Evolutionary conservation across 2,113 vertebrate genomes (phyloP).

Genomic region (Epinephelus lanceolatus): DNA sequence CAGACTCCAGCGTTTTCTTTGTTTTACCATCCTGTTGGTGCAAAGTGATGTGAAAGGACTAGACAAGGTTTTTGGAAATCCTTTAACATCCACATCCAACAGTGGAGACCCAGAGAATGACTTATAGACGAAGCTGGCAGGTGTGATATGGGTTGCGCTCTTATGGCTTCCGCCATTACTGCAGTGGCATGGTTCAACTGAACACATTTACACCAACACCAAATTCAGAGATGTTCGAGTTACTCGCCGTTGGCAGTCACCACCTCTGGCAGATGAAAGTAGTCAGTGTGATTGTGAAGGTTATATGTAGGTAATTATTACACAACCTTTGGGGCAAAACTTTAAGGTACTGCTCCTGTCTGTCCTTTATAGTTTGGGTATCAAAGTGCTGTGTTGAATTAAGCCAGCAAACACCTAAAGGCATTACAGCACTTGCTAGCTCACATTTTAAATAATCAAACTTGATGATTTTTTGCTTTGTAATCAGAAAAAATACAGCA

Average conservation of each 20-base stretch:
- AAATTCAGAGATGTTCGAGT: background rate
- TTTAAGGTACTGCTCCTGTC: background rate
- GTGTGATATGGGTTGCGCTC: background rate
- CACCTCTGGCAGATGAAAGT: too few species aligned
- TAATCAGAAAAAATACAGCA: background rate
- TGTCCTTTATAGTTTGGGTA: background rate
- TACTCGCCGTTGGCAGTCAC: background rate
- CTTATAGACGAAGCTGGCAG: constrained; percentile 32
- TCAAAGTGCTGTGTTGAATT: background rate
- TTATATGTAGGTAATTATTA: background rate
- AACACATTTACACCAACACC: background rate
- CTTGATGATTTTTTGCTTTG: background rate
- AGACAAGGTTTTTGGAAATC: constrained; percentile 9
- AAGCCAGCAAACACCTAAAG: background rate
- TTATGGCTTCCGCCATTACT: background rate
- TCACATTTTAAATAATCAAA: background rate
- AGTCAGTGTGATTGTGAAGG: constrained; percentile 5
- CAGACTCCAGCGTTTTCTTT: constrained; percentile 6
- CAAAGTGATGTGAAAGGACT: constrained; percentile 34
- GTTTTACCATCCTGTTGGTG: constrained; percentile 10
- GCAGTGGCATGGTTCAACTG: background rate
- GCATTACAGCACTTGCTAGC: too few species aligned
- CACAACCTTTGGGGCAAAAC: background rate
- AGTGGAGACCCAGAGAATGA: constrained; percentile 20
- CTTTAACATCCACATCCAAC: constrained; percentile 46